Conservation (phyloP, 2,888 invertebrate genomes). For the Linyphia triangularis region DNA sequence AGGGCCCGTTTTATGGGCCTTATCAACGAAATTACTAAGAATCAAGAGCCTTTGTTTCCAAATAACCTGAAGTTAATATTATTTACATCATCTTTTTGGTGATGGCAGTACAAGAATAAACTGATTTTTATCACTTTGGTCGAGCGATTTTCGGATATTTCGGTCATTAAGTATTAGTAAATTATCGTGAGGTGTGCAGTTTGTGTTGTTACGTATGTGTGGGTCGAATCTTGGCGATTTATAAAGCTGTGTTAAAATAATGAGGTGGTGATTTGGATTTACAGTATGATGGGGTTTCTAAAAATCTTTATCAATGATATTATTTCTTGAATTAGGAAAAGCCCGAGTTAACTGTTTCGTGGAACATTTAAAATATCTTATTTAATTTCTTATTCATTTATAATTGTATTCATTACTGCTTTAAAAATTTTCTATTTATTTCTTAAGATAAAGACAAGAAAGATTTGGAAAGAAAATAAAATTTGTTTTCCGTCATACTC, state of each 20-base stretch:
- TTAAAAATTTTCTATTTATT: too few relatives aligned
- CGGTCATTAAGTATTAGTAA: neutral
- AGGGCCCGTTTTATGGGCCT: conserved; percentile 16
- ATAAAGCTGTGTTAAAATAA: neutral
- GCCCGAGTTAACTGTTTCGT: too few relatives aligned
- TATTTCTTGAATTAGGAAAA: too few relatives aligned
- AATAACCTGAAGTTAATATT: conserved; percentile 11
- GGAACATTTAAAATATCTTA: too few relatives aligned
- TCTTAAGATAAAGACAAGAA: too few relatives aligned
- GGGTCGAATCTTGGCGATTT: neutral
- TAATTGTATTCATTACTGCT: too few relatives aligned
- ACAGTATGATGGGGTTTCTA: neutral
- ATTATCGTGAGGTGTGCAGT: neutral
- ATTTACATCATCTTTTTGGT: conserved; percentile 19
- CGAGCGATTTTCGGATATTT: conserved; percentile 1
- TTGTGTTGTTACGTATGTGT: neutral
- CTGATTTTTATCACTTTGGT: conserved; percentile 31
- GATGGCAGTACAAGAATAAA: conserved; percentile 11
- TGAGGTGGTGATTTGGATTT: neutral
- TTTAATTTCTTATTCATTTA: too few relatives aligned
- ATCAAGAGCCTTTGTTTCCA: conserved; percentile 30
- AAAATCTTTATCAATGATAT: neutral
- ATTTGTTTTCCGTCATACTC: too few relatives aligned
- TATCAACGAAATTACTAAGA: conserved; percentile 19
- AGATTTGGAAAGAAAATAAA: too few relatives aligned